Evolutionary conservation across 2,888 invertebrate species (phyloP), one percentile per base, ranked within the genome.

Genomic region (Neria commutata): DNA sequence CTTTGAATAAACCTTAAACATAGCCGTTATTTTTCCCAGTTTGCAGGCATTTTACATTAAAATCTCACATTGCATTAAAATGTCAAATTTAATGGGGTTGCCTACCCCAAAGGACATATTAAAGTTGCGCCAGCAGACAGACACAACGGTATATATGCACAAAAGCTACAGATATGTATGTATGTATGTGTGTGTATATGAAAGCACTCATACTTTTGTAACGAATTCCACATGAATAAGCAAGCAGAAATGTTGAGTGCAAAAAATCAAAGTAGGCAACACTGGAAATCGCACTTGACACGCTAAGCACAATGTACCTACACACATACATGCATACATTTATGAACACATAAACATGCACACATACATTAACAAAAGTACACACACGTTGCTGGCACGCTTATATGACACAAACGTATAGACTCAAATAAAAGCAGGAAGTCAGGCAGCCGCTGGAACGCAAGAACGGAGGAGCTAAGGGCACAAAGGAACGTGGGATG

Each of bases 241-340:
- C 24, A 47, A 24, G 24, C 21, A 37, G 11, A 37, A 37, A 8
- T 14, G 10, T 14, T 4, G 10, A 8, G n/a, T 10, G 24, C 11
- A 24, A 14, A 47, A 47, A 47, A 47, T 47, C 24, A 47, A 47
- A 47, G 23, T 24, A 47, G 25, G 47, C 47, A 47, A 47, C 47
- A 47, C 25, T 47, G 47, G 6, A 24, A 24, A 24, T 16, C 37
- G 24, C 47, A 24, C 25, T 47, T 47, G 8, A 47, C 47, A 25
- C 47, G 47, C 10, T 47, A 47, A 47, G 47, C 47, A 10, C 4
- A n/a, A 4, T 4, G 16, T n/a, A 29, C 29, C 29, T 6, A 11
- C 29, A 29, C 29, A 29, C 6, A 29, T 6, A 29, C 29, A 29
- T 29, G 6, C 29, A 6, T 29, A 11, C n/a, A n/a, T n/a, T n/a